Base-by-base conservation (phyloP, 1,140 invertebrate genomes). In the Drosophila athabasca region DNA sequence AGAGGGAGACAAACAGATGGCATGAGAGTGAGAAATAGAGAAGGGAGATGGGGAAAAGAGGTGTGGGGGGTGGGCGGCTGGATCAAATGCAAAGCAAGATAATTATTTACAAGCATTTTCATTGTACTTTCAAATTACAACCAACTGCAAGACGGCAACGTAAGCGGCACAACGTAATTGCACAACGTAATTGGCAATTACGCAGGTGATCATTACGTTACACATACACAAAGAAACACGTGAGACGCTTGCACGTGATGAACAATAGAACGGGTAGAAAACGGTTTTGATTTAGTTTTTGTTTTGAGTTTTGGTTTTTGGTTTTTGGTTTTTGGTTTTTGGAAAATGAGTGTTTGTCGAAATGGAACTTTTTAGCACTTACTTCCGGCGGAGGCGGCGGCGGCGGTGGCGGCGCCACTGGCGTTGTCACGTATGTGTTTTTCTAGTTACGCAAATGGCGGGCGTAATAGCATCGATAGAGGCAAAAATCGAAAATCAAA, bases 41-140 rank as follows among this genome's bases (percentile, higher is more conserved):
- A 15, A 39, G 19, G 48, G 35, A 39, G 35, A 19, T 19, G 17
- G 17, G 17, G 17, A 1, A 19, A 19, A 19, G 1, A 39, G 35
- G 35, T 13, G 35, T 39, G 5, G 11, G 4, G 35, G 35, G 5
- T 39, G 11, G 3, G 17, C n/a, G n/a, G n/a, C n/a, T n/a, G 24
- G 29, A 64, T 74, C 50, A 65, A 75, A 65, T 78, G 64, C 81
- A 89, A 88, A 76, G 83, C 83, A 90, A 82, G 68, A 71, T 64
- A 88, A 83, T 83, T 87, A 88, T 90, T 90, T 90, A 90, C 88
- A 90, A 87, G 88, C 88, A 90, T 90, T 90, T 90, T 90, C 88
- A 90, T 84, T 81, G 79, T 84, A 90, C 88, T 90, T 90, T 81
- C 75, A 90, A 81, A 74, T 88, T 70, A 88, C 83, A 89, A 88